Base-by-base conservation (phyloP, 2,888 invertebrate species). In the Watsonalla cultraria region DNA sequence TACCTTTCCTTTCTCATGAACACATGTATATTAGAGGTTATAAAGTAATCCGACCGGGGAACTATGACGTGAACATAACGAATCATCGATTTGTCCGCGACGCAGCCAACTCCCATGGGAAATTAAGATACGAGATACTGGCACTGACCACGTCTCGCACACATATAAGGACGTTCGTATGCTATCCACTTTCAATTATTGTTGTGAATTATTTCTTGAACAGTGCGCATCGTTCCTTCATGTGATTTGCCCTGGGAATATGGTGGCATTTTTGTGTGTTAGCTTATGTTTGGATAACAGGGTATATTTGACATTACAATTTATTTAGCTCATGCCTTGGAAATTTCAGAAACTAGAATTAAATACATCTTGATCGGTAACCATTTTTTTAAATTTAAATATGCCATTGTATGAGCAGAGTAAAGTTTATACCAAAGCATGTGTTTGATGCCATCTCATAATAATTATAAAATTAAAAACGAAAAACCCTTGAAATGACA, bases 31-130 rank as follows among this genome's bases (percentile, higher is more conserved):
- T 70, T 67, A 74, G 74, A 82, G 80, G 78, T 81, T 78, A 76
- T 73, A 73, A 76, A 75, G 74, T 75, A 81, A 81, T 77, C 74
- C 66, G 73, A 76, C 74, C 64, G 66, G 65, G 70, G 62, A 66
- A 70, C 68, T 79, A 79, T 82, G 85, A 82, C 81, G 74, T 76
- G 72, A 76, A 73, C 70, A 70, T 75, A 78, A 67, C 65, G 60
- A 75, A 78, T 68, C 79, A 87, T 88, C 86, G 89, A 89, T 88
- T 84, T 84, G 85, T 83, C 80, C 80, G 74, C 70, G 76, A 73
- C 78, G 75, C 73, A 75, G 69, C 81, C 64, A 50, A 51, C 58
- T 84, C 90, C 86, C 89, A 45, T 65, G 90, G 90, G 90, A 90
- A 90, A 90, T 89, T 90, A 89, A 74, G 77, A 70, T 76, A 74